Evolutionary conservation across 2,113 vertebrate genomes (phyloP).

Genomic region (Phylloscopus trochiloides): DNA sequence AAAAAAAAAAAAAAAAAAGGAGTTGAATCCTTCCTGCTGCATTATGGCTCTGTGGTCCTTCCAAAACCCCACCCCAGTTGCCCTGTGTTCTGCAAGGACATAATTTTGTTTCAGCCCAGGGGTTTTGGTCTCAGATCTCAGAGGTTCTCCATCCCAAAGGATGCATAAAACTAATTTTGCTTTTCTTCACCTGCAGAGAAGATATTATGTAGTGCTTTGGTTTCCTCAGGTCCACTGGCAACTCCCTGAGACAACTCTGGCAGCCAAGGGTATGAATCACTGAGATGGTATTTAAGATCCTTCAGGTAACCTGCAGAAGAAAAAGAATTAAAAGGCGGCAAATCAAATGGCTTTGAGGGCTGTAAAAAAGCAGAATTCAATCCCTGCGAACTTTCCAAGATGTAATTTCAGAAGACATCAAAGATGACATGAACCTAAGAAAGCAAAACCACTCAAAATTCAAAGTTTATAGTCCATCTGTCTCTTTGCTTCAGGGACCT

Average conservation of each 20-base stretch:
- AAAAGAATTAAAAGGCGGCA: not conserved
- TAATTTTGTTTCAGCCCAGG: not conserved
- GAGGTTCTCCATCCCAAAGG: not conserved
- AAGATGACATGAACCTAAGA: conserved; percentile 56
- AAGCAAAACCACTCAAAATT: conserved; percentile 74
- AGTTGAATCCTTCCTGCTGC: not conserved
- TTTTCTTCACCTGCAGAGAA: not conserved
- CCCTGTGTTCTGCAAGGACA: not conserved
- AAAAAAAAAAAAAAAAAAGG: rapidly evolving
- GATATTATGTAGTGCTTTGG: not conserved
- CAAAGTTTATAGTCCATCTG: conserved; percentile 81
- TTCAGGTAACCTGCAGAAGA: not conserved
- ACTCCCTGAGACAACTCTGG: not conserved
- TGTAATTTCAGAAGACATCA: conserved; percentile 74
- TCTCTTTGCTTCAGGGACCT: conserved; percentile 76
- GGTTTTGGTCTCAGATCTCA: not conserved
- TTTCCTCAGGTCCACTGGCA: not conserved
- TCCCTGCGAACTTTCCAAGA: conserved; percentile 64
- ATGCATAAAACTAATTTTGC: not conserved
- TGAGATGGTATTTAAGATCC: not conserved
- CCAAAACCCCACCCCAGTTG: not conserved
- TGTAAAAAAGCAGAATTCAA: conserved; percentile 42
- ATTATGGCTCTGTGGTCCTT: not conserved
- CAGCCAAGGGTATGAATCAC: not conserved
- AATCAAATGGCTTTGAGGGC: conserved; percentile 18